phyloP scores from a whole-genome alignment of 1,140 invertebrate genomes.

The Drepana arcuata region DNA sequence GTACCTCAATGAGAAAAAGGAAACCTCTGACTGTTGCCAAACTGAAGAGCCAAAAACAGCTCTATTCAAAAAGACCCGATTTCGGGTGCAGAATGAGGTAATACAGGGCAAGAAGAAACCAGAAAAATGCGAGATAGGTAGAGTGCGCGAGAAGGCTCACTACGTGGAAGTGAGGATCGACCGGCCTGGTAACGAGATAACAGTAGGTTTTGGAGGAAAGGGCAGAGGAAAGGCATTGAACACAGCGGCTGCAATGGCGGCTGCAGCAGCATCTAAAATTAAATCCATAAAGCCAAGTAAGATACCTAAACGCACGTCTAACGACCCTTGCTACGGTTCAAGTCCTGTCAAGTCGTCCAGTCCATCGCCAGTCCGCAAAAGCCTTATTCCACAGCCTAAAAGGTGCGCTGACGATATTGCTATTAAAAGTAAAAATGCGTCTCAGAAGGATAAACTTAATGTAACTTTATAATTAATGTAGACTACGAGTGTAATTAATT shows the following conservation, averaged over 20 bases:
- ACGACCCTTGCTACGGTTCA: conserved; percentile 2
- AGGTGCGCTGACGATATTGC: conserved; percentile 21
- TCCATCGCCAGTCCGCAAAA: conserved; percentile 1
- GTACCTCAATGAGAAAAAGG: too few species aligned
- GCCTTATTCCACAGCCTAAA: conserved; percentile 13
- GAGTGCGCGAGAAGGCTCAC: too few species aligned
- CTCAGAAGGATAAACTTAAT: conserved; percentile 20
- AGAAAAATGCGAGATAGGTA: conserved; percentile 5
- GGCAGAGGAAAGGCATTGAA: neutral
- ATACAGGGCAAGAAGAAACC: conserved; percentile 1
- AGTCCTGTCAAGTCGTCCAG: neutral
- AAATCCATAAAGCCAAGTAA: conserved; percentile 32
- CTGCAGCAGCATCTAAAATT: too few species aligned
- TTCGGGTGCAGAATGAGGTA: conserved; percentile 1
- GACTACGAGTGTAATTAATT: neutral
- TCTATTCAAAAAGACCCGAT: conserved; percentile 1
- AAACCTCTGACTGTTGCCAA: neutral
- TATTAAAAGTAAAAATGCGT: conserved; percentile 10
- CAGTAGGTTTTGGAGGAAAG: conserved; percentile 14
- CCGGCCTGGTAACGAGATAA: conserved; percentile 21
- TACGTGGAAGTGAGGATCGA: conserved; percentile 29
- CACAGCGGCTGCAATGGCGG: conserved; percentile 3
- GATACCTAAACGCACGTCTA: conserved; percentile 25
- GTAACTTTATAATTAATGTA: conserved; percentile 19
- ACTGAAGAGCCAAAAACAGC: neutral